Base-by-base conservation (phyloP, 2,797 vertebrate genomes). In the Ceryle rudis region DNA sequence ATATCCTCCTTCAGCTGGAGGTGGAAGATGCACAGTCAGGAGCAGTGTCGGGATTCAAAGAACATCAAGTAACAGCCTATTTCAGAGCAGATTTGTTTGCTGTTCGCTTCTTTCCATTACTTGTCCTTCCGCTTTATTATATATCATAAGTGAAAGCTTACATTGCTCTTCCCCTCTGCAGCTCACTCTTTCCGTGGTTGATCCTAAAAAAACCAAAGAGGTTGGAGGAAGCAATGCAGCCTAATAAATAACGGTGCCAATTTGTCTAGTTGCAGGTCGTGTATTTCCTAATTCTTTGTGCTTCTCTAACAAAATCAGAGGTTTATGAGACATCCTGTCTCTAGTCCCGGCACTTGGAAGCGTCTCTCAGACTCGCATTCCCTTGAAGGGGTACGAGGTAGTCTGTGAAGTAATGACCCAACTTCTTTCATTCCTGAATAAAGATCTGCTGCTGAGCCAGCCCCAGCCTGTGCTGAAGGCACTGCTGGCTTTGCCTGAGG, bases 301-400 rank as follows among this genome's bases (percentile, higher is more conserved):
- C 42, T 79, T 62, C 81, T 90, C 35, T 79, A 33, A 70, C 0
- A 1, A 74, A 81, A 73, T 10, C 22, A 78, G 74, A 81, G 55
- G 60, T 44, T 90, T 94, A 31, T 86, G 93, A 86, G 83, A 89
- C 90, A 90, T 79, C 80, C 73, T 70, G 77, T 72, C 94, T 94
- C 82, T 86, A 78, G 33, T 11, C 66, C 85, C 94, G 55, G 61
- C 0, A 0, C 67, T 61, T 86, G 72, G 64, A 74, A 44, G 11
- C 14, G 5, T 88, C 72, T 88, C 65, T 69, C 49, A 84, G 60
- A 16, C 71, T 70, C 14, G 49, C n/a, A 26, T 81, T 70, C 83
- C 86, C 66, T 73, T 51, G 33, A 47, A 79, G 66, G n/a, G 14
- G 15, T 42, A 52, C 39, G 16, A 88, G 73, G 58, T 29, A 82